A percentile compares a stretch with the other conserved stretches of the same genome.
phyloP scores from a whole-genome alignment of 2,797 vertebrate species.

The Cephalopachus bancanus region DNA sequence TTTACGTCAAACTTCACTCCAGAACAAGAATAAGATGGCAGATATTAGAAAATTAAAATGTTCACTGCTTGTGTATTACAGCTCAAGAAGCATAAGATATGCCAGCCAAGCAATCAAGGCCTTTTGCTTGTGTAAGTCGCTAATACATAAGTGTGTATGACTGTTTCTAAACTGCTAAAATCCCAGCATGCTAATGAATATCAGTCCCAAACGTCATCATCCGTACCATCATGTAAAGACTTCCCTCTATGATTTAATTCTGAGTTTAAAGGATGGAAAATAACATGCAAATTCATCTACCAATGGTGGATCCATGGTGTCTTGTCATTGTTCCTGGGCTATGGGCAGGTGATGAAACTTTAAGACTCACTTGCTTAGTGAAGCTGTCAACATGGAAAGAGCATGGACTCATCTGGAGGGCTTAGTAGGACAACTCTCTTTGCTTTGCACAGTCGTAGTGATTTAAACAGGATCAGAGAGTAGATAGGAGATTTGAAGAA shows the following conservation, averaged over 20 bases:
- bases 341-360: not conserved
- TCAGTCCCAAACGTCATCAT: not conserved
- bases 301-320: not conserved
- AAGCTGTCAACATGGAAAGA: not conserved
- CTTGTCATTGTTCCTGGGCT: not conserved
- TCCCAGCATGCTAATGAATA: slow-evolving; percentile 29
- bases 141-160: slow-evolving; percentile 49
- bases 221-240: not conserved
- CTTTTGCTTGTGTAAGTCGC: slow-evolving; percentile 56
- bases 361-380: slow-evolving; percentile 18
- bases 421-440: not conserved
- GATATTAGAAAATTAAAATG: slow-evolving; percentile 65
- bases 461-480: not conserved
- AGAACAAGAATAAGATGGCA: slow-evolving; percentile 27
- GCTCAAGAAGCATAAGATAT: not conserved
- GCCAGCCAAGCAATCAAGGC: slow-evolving; percentile 51
- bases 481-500: slow-evolving; percentile 22
- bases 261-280: slow-evolving; percentile 26
- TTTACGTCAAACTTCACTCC: slow-evolving; percentile 47
- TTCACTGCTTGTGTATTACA: slow-evolving; percentile 52
- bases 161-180: slow-evolving; percentile 50
- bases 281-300: not conserved
- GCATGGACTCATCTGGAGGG: not conserved
- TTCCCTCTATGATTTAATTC: slow-evolving; percentile 8
- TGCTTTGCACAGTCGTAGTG: not conserved